Evolutionary conservation across 2,113 vertebrate species (phyloP), one percentile per base, ranked within the genome.

Genomic region (Stegastes partitus): DNA sequence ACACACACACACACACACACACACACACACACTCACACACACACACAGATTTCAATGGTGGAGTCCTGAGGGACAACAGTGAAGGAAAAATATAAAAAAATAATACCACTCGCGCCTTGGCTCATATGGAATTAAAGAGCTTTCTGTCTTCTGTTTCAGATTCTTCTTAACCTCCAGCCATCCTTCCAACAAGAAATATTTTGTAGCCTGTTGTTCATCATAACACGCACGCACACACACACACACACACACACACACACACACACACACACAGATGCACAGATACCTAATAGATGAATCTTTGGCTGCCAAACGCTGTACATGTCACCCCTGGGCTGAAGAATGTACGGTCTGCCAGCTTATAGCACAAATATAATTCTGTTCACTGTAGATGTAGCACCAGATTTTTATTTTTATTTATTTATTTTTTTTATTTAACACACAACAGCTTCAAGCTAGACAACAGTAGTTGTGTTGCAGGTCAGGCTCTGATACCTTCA

Each of bases 41-140:
- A 28, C 31, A 51, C 5, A 44, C 44, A 68, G 22, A 74, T 71
- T 74, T 78, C 74, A 56, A 34, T 69, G 81, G 53, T 62, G 25
- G 28, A 57, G 67, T 87, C 90, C 81, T 68, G 31, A 72, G 81
- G 85, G 87, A 88, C 51, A 44, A 75, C 85, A 61, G 51, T 12
- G 37, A 51, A 22, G 59, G 15, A 68, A 77, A 73, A 72, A 71
- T 63, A 70, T 23, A 14, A 59, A 72, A 83, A 62, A 85, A 83
- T 72, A 68, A 83, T 68, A 77, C 51, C 59, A 62, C 64, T 74
- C 7, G 34, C 54, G 64, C 64, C 72, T 68, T 34, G 54, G 73
- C 85, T 84, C 62, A 58, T 68, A 85, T 72, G 42, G 74, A 92
- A 91, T 91, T 87, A 90, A 88, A 87, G 58, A 78, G 77, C 67